Conservation (phyloP, 2,797 vertebrate genomes). For the Acomys russatus region DNA sequence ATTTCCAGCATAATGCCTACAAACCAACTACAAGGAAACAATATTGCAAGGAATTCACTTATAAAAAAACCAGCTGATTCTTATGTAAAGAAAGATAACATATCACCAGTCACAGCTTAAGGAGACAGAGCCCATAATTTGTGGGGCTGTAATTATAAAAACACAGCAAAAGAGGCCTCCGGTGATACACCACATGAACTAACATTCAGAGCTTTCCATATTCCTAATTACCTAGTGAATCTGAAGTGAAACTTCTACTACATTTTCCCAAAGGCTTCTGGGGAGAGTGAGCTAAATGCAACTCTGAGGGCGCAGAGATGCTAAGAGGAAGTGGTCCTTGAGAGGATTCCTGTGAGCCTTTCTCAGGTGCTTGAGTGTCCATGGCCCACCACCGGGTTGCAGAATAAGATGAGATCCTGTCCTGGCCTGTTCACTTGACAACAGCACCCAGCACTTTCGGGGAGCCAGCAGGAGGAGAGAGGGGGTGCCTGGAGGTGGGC, state of each 20-base stretch:
- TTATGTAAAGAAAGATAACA: not conserved
- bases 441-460: not conserved
- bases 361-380: not conserved
- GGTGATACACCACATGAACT: not conserved
- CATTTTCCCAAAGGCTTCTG: not conserved
- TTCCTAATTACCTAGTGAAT: not conserved
- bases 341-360: not conserved
- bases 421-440: not conserved
- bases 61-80: conserved; percentile 14
- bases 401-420: not conserved
- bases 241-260: conserved; percentile 55
- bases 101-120: not conserved
- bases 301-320: not conserved
- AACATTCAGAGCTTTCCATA: not conserved
- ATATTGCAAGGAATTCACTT: not conserved
- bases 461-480: not conserved
- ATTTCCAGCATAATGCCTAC: not conserved
- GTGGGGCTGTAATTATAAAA: not conserved
- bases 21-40: not conserved
- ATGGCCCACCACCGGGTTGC: not conserved
- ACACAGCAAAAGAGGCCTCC: not conserved
- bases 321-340: not conserved
- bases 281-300: not conserved
- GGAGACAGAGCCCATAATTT: not conserved
- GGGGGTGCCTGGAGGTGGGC: not conserved